Percentiles rank a stretch among this genome's conserved stretches.
Evolutionary conservation across 1,140 invertebrate species (phyloP).

Genomic region (Drosophila serrata): DNA sequence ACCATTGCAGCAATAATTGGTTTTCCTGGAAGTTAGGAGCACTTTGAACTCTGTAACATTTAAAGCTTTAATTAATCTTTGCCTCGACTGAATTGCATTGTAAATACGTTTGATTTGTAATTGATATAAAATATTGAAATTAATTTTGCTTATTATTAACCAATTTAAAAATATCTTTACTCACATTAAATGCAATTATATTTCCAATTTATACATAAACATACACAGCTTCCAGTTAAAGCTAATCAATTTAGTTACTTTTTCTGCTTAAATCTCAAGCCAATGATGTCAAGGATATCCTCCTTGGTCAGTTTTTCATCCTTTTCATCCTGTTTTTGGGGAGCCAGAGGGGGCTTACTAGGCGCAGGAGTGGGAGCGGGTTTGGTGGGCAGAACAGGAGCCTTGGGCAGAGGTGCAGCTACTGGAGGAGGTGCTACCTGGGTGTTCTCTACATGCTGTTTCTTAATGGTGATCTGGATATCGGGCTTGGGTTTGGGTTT

Average conservation of each 20-base stretch:
- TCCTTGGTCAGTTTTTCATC: conserved; percentile 56
- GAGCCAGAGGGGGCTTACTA: background rate
- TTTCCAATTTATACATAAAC: background rate
- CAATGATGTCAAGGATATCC: conserved; percentile 58
- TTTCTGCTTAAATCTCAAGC: conserved; percentile 13
- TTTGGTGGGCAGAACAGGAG: conserved; percentile 16
- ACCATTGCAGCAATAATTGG: background rate
- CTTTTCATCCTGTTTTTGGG: conserved; percentile 4
- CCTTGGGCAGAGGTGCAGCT: background rate
- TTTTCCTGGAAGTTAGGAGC: background rate
- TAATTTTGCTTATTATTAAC: background rate
- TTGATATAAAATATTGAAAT: background rate
- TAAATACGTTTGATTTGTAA: background rate
- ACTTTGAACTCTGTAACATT: background rate
- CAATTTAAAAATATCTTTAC: background rate
- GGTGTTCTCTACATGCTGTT: conserved; percentile 11
- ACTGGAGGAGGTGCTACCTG: background rate
- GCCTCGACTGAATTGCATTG: background rate
- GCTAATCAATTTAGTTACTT: background rate
- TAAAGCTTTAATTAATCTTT: background rate
- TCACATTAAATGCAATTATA: background rate
- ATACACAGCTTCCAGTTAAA: background rate
- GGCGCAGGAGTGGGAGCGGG: background rate
- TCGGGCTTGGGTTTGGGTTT: background rate
- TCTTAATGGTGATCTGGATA: conserved; percentile 35